These are phyloP conservation scores for Triplophysa rosa DNA, from an alignment of 2,113 vertebrate species.

Conservation along the genomic window DNA sequence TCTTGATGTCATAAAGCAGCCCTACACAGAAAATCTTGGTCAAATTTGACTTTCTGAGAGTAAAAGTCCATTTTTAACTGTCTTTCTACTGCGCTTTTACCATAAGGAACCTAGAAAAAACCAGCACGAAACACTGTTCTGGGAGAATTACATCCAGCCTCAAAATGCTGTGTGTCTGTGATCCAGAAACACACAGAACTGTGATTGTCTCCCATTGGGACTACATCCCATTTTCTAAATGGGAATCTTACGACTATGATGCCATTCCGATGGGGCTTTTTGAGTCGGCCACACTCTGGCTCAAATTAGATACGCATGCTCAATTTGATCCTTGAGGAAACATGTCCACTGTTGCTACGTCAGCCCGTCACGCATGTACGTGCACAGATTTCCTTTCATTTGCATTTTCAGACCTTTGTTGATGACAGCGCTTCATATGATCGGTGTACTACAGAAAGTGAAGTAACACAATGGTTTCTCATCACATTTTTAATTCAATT, in stretches of 20 bases:
- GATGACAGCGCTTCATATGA: slow-evolving; percentile 1
- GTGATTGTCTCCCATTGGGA: slow-evolving; percentile 8
- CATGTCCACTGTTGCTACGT: slow-evolving; percentile 34
- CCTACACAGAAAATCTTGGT: not conserved
- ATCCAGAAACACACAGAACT: not conserved
- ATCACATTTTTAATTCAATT: not conserved
- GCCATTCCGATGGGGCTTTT: slow-evolving; percentile 10
- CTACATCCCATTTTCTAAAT: slow-evolving; percentile 19
- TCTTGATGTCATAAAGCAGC: not conserved
- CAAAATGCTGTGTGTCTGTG: not conserved
- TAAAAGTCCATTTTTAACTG: not conserved
- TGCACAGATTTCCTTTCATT: slow-evolving; percentile 12
- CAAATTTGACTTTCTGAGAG: not conserved
- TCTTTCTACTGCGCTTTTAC: not conserved
- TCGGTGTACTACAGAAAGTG: not conserved
- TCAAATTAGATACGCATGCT: slow-evolving; percentile 39
- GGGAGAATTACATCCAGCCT: slow-evolving; percentile 11
- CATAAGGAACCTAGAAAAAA: not conserved
- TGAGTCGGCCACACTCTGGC: slow-evolving; percentile 35
- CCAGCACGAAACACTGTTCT: not conserved
- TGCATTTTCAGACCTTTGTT: not conserved
- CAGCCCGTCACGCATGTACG: slow-evolving; percentile 9
- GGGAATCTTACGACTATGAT: slow-evolving; percentile 23
- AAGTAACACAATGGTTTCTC: not conserved
- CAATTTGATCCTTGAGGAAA: slow-evolving; percentile 36